Conservation (phyloP, 2,888 invertebrate genomes). For the Cerceris ruficornis region DNA sequence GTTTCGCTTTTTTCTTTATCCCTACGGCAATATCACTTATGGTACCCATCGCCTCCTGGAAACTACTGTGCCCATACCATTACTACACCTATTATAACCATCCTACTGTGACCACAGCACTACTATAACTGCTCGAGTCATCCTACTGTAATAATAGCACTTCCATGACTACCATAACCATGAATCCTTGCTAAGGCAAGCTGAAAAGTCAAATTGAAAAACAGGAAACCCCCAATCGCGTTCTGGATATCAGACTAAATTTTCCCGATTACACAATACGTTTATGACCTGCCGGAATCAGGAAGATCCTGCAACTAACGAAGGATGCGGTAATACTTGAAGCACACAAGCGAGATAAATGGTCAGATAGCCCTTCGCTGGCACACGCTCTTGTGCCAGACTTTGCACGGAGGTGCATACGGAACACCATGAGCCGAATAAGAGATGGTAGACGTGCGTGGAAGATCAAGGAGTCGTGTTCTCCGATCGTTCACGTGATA, state of each 20-base stretch:
- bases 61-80: no score
- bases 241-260: background rate
- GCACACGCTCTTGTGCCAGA: constrained; percentile 4
- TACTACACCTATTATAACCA: no score
- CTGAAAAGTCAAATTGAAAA: background rate
- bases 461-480: constrained; percentile 56
- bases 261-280: constrained; percentile 6
- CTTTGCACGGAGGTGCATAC: constrained; percentile 36
- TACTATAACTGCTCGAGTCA: no score
- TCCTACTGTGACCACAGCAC: no score
- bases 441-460: constrained; percentile 38
- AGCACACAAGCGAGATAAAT: constrained; percentile 40
- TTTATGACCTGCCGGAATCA: constrained; percentile 28
- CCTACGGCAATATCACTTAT: no score
- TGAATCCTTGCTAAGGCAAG: background rate
- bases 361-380: constrained; percentile 29
- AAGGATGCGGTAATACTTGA: constrained; percentile 34
- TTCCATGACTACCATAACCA: no score
- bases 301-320: constrained; percentile 26
- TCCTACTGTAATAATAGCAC: no score
- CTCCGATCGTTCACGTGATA: constrained; percentile 58
- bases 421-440: constrained; percentile 31
- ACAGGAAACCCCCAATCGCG: background rate
- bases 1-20: no score
- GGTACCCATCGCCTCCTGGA: no score